Base-by-base conservation (phyloP, 2,113 vertebrate species). In the Aplodontia rufa region DNA sequence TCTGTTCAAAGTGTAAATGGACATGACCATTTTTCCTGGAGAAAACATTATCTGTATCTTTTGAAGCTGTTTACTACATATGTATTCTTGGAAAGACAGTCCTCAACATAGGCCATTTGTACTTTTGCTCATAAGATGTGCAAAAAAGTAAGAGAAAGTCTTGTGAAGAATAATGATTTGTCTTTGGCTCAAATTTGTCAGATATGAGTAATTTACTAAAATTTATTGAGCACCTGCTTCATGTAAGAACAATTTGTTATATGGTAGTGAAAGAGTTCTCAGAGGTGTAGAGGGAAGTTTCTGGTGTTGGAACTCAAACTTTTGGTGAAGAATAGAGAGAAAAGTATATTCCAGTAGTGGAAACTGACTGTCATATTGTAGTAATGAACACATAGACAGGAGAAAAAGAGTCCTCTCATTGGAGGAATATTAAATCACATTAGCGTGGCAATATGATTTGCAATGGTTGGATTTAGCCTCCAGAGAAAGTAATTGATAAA, bases 401-500 rank as follows among this genome's bases (percentile, higher is more conserved):
- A 94, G 8, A 55, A 62, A 79, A 22, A 22, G 58, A 58, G 22
- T 3, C 82, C 88, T 92, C 55, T 93, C 26, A 35, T 22, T 80
- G 60, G 8, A 58, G 30, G n/a, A 51, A 53, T 79, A 42, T 76
- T 60, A 82, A 64, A 40, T 47, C 20, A 64, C 20, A 19, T 45
- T 6, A 22, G 1, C 75, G 1, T 64, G 6, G 4, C 62, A 60
- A 32, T 22, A 12, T 4, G 19, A 53, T 69, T 79, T 79, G 49
- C 45, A 68, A 90, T 3, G 37, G 16, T 58, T 89, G 37, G 2
- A 78, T 71, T 90, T 87, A 71, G 35, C 35, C 55, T 71, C 47
- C 58, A 76, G 28, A 3, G 92, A 84, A 97, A 75, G 83, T 79
- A 80, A 87, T 12, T 17, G 30, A 60, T 53, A 80, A 93, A 72